Conservation (phyloP, 35 echinoderm and acorn worm genomes). For the Heliocidaris tuberculata region DNA sequence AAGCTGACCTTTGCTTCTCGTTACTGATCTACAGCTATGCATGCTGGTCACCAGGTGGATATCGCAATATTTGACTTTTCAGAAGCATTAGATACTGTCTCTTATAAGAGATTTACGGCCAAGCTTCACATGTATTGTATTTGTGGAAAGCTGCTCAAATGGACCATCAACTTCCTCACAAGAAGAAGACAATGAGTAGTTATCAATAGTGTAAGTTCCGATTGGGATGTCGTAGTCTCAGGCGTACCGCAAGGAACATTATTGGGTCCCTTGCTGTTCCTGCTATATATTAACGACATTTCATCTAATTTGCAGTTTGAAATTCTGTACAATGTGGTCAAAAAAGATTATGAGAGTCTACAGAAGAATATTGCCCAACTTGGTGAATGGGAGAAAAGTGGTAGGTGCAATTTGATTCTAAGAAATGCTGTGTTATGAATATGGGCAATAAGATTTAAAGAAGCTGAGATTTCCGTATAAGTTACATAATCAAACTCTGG, state of each 20-base stretch:
- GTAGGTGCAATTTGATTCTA: not conserved
- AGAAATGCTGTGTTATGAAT: too few relatives aligned
- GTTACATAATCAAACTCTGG: not conserved
- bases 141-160: not conserved
- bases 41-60: conserved; percentile 37
- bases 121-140: conserved; percentile 45
- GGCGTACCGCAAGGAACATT: too few relatives aligned
- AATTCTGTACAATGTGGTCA: too few relatives aligned
- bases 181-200: not conserved
- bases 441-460: too few relatives aligned
- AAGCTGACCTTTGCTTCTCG: conserved; percentile 49
- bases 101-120: conserved; percentile 34
- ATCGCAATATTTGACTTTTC: conserved; percentile 47
- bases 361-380: not conserved
- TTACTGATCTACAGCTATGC: not conserved
- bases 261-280: too few relatives aligned
- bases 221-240: too few relatives aligned
- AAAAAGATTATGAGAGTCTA: not conserved
- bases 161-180: not conserved
- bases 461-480: too few relatives aligned
- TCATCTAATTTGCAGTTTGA: too few relatives aligned
- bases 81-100: conserved; percentile 49
- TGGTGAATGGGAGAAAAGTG: not conserved
- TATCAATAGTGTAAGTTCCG: too few relatives aligned
- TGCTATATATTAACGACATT: too few relatives aligned